These are phyloP conservation scores for Henricia sp. DNA, from an alignment of 53 echinoderm and acorn worm genomes.

Conservation along the genomic window DNA sequence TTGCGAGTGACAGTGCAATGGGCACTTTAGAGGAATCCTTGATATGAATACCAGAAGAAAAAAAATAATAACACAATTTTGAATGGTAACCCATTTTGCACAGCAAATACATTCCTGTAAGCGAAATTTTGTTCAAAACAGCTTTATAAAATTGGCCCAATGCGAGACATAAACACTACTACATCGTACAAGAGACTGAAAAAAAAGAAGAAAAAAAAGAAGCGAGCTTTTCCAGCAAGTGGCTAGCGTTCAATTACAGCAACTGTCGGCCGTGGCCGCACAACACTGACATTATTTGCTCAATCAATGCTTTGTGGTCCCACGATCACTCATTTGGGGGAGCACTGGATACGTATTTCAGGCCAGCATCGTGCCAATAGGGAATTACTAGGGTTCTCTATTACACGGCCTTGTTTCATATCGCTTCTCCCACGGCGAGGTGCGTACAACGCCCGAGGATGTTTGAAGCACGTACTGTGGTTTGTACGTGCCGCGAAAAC, in stretches of 20 bases:
- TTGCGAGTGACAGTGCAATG: no score
- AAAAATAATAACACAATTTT: no score
- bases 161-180: no score
- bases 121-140: no score
- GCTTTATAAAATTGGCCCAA: no score
- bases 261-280: background rate
- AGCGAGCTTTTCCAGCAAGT: constrained; percentile 13
- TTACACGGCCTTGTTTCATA: constrained; percentile 54
- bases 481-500: background rate
- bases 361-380: constrained; percentile 17
- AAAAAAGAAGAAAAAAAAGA: background rate
- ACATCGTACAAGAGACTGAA: no score
- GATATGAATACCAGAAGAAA: no score
- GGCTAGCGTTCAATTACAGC: constrained; percentile 33
- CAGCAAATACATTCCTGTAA: no score
- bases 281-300: constrained; percentile 49
- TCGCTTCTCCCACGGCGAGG: background rate
- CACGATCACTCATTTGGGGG: constrained; percentile 32
- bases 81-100: no score
- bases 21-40: no score
- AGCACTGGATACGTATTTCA: constrained; percentile 2
- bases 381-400: constrained; percentile 33
- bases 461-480: constrained; percentile 21
- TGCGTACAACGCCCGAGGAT: background rate
- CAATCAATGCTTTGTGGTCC: constrained; percentile 36